Evolutionary conservation across 1,140 invertebrate species (phyloP), one percentile per base, ranked within the genome.

Genomic region (Pseudomyrmex concolor): DNA sequence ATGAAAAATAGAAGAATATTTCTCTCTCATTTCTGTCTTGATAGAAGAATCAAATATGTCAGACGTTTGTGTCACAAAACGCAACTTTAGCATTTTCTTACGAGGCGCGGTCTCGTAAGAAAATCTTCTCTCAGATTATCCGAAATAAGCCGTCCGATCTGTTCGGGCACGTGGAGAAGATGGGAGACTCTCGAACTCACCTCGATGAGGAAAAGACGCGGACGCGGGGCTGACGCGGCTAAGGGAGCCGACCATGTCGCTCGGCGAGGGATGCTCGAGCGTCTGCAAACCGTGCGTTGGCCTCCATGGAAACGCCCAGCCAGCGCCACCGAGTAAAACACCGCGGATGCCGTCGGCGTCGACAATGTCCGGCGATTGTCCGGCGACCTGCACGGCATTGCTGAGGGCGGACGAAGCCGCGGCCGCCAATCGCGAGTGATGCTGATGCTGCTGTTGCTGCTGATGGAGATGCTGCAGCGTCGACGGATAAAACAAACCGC

Each of bases 281-380:
- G 91, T 91, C 63, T 94, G 93, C 50, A 94, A 82, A 13, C 91
- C 88, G 67, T 93, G 93, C 50, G 93, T 85, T 66, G 93, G 90
- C 90, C 92, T 94, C 94, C 93, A 94, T 84, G 93, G 92, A 89
- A 94, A 94, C 74, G 94, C 92, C 94, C 94, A 94, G 83, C 89
- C 90, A 50, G 89, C 86, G 68, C 90, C 90, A 67, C 91, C 92
- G 54, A 93, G 91, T 48, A 94, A 76, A 59, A 94, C 92, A 17
- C 92, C 90, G 17, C 93, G 91, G 68, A 94, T 93, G n/a, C 91
- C 92, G 68, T 93, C 86, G 85, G 89, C 86, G 50, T 90, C 88
- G 48, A 89, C 87, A 81, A 91, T 90, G 81, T 93, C 92, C 67
- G 89, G 82, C 64, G 92, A 91, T 88, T 93, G 92, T 86, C 90